Base-by-base conservation (phyloP, 1,140 invertebrate species). In the Heliothis subflexa region DNA sequence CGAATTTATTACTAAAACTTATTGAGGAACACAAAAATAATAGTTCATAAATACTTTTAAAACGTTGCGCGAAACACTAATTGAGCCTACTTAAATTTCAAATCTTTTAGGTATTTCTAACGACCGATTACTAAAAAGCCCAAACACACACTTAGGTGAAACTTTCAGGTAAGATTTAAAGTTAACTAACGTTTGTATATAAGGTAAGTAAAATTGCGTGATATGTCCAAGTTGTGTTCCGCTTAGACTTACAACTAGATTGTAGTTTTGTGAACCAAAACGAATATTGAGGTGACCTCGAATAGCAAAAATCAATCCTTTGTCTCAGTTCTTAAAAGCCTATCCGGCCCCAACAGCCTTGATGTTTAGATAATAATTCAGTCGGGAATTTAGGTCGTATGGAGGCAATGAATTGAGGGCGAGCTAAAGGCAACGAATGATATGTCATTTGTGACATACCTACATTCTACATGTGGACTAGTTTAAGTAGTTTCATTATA, bases 301-400 rank as follows among this genome's bases (percentile, higher is more conserved):
- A 45, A 74, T 45, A 52, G 64, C 33, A 64, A 52, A 25, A 75
- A 75, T 52, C 59, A 49, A 71, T 54, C 68, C 68, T 33, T 75
- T 64, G 73, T 75, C 21, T 52, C 59, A 62, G 45, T 75, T 49
- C 73, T 75, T 64, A 75, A 74, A 72, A 72, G 68, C 77, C 77
- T 64, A 64, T 62, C 73, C 73, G 73, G 64, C 21, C 59, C 59
- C 40, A 18, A 28, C 16, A 59, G 59, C 73, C 83, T 85, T 79
- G 81, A 74, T 82, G 66, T 68, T 75, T 78, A 87, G 82, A 70
- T 78, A 80, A 84, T 87, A 80, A 84, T 87, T 81, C 47, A 77
- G 79, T 64, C 81, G 74, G 77, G 81, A 81, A 87, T 88, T 81
- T 87, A 89, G 88, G 85, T 85, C 87, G 80, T 49, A 76, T 50